A percentile compares a stretch with the other conserved stretches of the same genome.
Evolutionary conservation across 2,797 vertebrate genomes (phyloP).

Genomic region (Hemibagrus guttatus): DNA sequence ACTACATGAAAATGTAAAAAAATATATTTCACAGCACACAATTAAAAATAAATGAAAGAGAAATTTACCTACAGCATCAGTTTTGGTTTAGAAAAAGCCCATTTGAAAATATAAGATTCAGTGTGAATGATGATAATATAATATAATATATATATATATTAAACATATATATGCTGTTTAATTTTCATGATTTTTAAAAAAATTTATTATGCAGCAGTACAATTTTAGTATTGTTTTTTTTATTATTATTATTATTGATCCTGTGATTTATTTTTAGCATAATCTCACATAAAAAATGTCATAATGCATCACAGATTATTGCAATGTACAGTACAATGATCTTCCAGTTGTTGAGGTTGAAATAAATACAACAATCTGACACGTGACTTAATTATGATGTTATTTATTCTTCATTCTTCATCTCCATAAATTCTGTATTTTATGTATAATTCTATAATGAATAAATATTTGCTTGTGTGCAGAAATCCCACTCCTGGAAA

Average conservation of each 20-base stretch:
- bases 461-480: not conserved
- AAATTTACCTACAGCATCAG: no score
- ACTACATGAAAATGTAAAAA: not conserved
- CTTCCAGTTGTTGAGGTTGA: not conserved
- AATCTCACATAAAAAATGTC: not conserved
- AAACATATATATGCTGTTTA: no score
- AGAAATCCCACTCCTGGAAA: constrained; percentile 27
- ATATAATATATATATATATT: no score
- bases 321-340: not conserved
- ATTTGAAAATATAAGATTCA: no score
- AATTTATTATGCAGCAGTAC: not conserved
- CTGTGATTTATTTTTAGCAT: not conserved
- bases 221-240: not conserved
- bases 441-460: not conserved
- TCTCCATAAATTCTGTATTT: not conserved
- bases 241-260: not conserved
- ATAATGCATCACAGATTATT: not conserved
- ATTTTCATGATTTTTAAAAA: not conserved
- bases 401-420: not conserved
- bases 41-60: no score
- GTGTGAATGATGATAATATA: no score
- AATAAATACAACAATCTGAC: not conserved
- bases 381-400: not conserved
- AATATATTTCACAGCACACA: no score
- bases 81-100: no score